phyloP scores from a whole-genome alignment of 2,888 invertebrate genomes.

The Leucophora obtusa region DNA sequence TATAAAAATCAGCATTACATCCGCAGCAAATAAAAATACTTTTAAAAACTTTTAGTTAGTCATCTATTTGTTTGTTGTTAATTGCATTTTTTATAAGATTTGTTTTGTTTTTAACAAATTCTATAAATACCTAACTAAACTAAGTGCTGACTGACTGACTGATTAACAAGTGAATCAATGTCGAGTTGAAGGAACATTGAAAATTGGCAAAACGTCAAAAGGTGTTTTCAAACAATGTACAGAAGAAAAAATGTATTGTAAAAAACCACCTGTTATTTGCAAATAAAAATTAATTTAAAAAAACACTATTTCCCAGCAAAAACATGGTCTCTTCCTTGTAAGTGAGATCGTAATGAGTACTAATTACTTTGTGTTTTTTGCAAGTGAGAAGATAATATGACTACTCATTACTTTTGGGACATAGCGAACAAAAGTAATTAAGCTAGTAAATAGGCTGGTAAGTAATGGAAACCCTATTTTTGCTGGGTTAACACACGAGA shows the following conservation, averaged over 20 bases:
- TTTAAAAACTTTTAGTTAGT: conserved; percentile 27
- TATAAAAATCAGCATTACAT: background rate
- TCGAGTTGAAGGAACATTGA: conserved; percentile 60
- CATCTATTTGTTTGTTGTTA: conserved; percentile 40
- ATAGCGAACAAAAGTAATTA: too few relatives aligned
- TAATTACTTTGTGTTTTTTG: too few relatives aligned
- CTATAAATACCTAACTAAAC: conserved; percentile 30
- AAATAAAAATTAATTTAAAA: conserved; percentile 8
- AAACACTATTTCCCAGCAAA: too few relatives aligned
- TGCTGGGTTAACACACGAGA: background rate
- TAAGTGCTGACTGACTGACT: conserved; percentile 33
- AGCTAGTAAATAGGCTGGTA: too few relatives aligned
- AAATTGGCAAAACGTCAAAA: conserved; percentile 59
- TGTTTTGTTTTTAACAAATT: conserved; percentile 25
- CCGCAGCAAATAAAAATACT: background rate
- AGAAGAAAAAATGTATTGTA: conserved; percentile 6
- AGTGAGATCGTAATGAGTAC: too few relatives aligned
- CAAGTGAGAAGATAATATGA: too few relatives aligned
- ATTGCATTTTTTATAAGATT: conserved; percentile 22
- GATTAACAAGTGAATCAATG: conserved; percentile 60
- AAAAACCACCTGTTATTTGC: conserved; percentile 43
- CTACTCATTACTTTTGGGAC: too few relatives aligned
- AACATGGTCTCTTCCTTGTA: too few relatives aligned
- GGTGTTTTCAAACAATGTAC: conserved; percentile 19
- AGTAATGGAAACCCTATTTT: too few relatives aligned